Base-by-base conservation (phyloP, 2,888 invertebrate species). In the Dynastes grantii region DNA sequence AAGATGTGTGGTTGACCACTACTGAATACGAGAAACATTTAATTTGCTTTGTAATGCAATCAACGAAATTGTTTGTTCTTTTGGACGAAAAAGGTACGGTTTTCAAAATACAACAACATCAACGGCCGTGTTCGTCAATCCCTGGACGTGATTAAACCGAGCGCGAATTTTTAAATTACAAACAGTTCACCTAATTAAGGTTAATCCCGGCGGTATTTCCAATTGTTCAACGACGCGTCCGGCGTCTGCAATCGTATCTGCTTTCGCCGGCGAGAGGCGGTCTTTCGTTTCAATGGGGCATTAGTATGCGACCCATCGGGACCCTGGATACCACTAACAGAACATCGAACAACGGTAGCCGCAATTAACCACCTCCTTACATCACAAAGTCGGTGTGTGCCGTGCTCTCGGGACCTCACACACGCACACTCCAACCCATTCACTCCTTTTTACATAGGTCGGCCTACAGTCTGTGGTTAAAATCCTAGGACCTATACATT, bases 291-390 rank as follows among this genome's bases (percentile, higher is more conserved):
- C 58, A 78, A 71, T 51, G 78, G 77, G 76, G 76, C 82, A 81
- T 82, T 81, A 81, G 82, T 82, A 81, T 81, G 81, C 81, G 79
- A 79, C 80, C 61, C 78, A 77, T 73, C 75, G 75, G 77, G 79
- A 77, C 73, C 68, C 78, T 77, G 75, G 78, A 77, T 81, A 81
- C 81, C 80, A 79, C 80, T 81, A 81, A 82, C 79, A 79, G 80
- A 80, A 79, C 78, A 82, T 82, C 81, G 79, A 82, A 82, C 79
- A 78, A 76, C 81, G 75, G 82, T 82, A 82, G 82, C 81, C 81
- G 79, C 82, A 82, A 82, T 82, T 82, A 82, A 81, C 81, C 81
- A 80, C 82, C 80, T 82, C 78, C 71, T 73, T 64, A 78, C 78
- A 78, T 73, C 78, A 75, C 76, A 63, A 64, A 51, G 71, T 49